Conservation (phyloP, 2,797 vertebrate genomes). For the Xyrichtys novacula region DNA sequence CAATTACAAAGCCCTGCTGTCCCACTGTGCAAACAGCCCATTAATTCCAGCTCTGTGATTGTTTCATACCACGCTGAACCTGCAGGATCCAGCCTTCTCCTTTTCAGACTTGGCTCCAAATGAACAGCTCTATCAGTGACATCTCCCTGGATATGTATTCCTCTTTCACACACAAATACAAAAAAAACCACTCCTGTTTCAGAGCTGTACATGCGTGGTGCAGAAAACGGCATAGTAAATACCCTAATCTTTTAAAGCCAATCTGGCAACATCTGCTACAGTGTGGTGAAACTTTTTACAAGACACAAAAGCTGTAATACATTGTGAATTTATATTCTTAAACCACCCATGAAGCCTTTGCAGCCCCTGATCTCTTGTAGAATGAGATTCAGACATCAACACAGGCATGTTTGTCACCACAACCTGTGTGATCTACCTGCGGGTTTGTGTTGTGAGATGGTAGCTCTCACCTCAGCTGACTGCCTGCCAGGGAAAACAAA, state of each 20-base stretch:
- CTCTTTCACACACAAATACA: slow-evolving; percentile 16
- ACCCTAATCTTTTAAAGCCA: not conserved
- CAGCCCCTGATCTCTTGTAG: slow-evolving; percentile 11
- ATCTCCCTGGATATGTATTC: not conserved
- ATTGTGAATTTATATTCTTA: not conserved
- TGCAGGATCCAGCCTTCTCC: slow-evolving; percentile 27
- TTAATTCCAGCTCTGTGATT: slow-evolving; percentile 73
- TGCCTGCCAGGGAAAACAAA: slow-evolving; percentile 66
- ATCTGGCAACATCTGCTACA: not conserved
- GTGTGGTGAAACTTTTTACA: not conserved
- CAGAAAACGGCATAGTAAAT: not conserved
- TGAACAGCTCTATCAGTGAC: slow-evolving; percentile 3
- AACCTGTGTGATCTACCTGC: slow-evolving; percentile 69
- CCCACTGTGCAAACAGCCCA: slow-evolving; percentile 72
- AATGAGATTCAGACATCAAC: slow-evolving; percentile 28
- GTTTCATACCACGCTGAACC: slow-evolving; percentile 49
- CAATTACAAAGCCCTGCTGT: slow-evolving; percentile 53
- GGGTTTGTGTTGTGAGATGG: slow-evolving; percentile 21
- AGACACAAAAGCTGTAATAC: not conserved
- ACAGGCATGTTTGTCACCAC: slow-evolving; percentile 27
- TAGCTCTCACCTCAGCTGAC: slow-evolving; percentile 60
- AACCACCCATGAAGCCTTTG: slow-evolving; percentile 21
- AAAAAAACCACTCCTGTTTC: not conserved
- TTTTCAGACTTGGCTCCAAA: slow-evolving; percentile 20
- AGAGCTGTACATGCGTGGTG: not conserved